Conservation (phyloP, 2,797 vertebrate species). For the Hydrophis major region DNA sequence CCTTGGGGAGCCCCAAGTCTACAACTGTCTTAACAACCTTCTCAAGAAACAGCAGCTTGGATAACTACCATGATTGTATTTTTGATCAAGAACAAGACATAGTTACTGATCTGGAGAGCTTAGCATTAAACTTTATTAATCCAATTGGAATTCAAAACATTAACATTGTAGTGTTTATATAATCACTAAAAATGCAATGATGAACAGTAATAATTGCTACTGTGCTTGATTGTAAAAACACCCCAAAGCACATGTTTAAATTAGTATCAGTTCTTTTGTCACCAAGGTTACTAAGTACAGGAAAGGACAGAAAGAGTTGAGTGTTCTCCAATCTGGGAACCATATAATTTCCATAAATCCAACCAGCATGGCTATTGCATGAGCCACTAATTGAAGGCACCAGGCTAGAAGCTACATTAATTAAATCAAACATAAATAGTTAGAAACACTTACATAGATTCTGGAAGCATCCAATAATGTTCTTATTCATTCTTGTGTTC, state of each 20-base stretch:
- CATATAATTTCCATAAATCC: not conserved
- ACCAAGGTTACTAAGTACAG: not conserved
- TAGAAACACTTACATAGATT: slow-evolving; percentile 66
- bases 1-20: not conserved
- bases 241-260: not conserved
- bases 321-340: not conserved
- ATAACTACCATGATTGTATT: not conserved
- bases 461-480: slow-evolving; percentile 41
- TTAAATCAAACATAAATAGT: not conserved
- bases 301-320: not conserved
- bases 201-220: not conserved
- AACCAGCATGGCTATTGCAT: not conserved
- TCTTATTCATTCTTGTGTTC: slow-evolving; percentile 67
- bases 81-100: not conserved
- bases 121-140: not conserved
- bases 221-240: not conserved
- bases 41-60: not conserved
- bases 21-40: not conserved
- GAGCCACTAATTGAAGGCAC: not conserved
- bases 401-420: not conserved
- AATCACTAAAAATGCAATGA: not conserved
- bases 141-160: not conserved
- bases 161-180: not conserved
- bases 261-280: not conserved
- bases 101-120: not conserved